These are phyloP conservation scores for Mixornis gularis DNA, from an alignment of 2,113 vertebrate genomes.

Conservation along the genomic window DNA sequence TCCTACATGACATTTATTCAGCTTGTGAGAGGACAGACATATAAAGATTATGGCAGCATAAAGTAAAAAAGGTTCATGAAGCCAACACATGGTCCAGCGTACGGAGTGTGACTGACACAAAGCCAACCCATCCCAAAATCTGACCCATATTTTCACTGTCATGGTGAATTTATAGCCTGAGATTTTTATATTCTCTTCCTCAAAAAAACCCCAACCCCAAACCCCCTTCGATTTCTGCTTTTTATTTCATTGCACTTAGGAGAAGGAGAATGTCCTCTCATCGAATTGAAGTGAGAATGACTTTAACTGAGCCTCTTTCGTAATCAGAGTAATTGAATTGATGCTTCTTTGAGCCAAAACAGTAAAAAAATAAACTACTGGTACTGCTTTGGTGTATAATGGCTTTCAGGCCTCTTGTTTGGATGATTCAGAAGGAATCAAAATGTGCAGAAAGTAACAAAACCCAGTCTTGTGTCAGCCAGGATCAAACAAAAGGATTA, in stretches of 20 bases:
- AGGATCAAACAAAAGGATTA: neutral
- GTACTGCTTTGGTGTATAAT: neutral
- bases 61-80: neutral
- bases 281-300: neutral
- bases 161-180: neutral
- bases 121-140: neutral
- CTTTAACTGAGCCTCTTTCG: neutral
- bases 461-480: neutral
- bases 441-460: neutral
- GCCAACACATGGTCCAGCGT: neutral
- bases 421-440: conserved; percentile 1
- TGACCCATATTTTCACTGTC: neutral
- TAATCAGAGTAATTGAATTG: conserved; percentile 13
- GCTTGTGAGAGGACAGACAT: neutral
- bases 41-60: neutral
- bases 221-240: neutral
- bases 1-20: conserved; percentile 2
- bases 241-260: neutral
- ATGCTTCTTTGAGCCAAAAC: conserved; percentile 10
- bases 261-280: neutral
- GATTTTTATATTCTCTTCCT: neutral
- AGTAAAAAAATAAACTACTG: neutral
- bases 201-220: neutral
- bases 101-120: neutral
- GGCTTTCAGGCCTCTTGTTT: neutral